Evolutionary conservation across 1,140 invertebrate species (phyloP).

Genomic region (Camponotus vicinus): DNA sequence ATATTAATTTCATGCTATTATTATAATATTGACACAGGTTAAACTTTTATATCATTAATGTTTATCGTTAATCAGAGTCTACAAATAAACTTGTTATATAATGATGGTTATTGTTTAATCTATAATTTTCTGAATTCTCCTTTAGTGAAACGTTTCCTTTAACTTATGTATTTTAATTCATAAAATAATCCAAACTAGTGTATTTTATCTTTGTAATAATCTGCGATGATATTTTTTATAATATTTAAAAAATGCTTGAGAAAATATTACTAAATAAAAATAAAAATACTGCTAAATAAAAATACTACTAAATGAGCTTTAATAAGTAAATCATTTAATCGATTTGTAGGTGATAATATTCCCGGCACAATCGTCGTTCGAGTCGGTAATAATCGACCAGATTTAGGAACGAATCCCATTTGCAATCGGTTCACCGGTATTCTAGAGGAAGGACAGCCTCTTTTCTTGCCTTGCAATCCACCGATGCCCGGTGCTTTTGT

Average conservation of each 20-base stretch:
- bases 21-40: slow-evolving; percentile 40
- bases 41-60: slow-evolving; percentile 2
- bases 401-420: slow-evolving; percentile 96
- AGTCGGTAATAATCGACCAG: slow-evolving; percentile 97
- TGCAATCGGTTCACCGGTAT: slow-evolving; percentile 96
- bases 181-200: not conserved
- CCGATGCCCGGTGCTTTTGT: slow-evolving; percentile 98
- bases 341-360: slow-evolving; percentile 87
- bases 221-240: not conserved
- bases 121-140: slow-evolving; percentile 17
- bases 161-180: not conserved
- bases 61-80: slow-evolving; percentile 25
- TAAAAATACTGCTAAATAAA: not conserved
- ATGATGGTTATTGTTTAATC: not conserved
- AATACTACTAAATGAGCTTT: not conserved
- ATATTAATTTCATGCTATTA: not conserved
- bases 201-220: not conserved
- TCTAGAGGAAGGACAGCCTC: slow-evolving; percentile 95
- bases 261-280: not conserved
- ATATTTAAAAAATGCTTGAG: not conserved
- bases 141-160: not conserved
- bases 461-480: slow-evolving; percentile 97
- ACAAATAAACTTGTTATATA: not conserved
- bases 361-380: slow-evolving; percentile 95
- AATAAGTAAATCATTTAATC: not conserved